Conservation (phyloP, 30 jellyfish, hydroid and myxozoan genomes). For the Catostylus mosaicus region DNA sequence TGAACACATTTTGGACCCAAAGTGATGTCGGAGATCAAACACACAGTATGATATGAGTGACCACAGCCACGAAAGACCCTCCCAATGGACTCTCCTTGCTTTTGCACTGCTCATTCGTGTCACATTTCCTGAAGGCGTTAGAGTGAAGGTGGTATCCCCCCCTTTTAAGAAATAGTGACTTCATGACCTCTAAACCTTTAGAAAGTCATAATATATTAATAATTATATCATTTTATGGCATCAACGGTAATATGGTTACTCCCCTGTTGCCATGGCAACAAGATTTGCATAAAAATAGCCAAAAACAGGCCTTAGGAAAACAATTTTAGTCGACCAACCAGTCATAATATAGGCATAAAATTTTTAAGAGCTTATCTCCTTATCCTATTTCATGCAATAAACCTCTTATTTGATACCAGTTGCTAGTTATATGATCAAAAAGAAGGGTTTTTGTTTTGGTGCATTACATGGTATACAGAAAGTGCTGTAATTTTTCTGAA, state of each 20-base stretch:
- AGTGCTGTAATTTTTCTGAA: too few relatives aligned
- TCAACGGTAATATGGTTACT: not conserved
- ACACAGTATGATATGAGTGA: slow-evolving; percentile 5
- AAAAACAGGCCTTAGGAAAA: not conserved
- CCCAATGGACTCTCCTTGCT: slow-evolving; percentile 1
- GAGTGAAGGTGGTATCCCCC: too few relatives aligned
- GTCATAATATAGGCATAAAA: not conserved
- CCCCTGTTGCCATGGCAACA: not conserved
- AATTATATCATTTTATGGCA: too few relatives aligned
- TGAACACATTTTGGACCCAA: not conserved
- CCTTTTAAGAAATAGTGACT: not conserved
- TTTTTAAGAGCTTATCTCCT: not conserved
- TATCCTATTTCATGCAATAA: not conserved
- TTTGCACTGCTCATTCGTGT: slow-evolving; percentile 4
- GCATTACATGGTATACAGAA: too few relatives aligned
- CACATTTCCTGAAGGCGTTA: slow-evolving; percentile 3
- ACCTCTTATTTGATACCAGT: too few relatives aligned
- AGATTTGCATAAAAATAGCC: not conserved
- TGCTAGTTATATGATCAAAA: too few relatives aligned
- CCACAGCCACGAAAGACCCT: slow-evolving; percentile 10
- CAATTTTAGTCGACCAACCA: not conserved
- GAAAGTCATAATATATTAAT: too few relatives aligned
- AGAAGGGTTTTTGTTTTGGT: too few relatives aligned
- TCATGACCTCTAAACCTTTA: not conserved
- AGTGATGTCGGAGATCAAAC: slow-evolving; percentile 5